Evolutionary conservation across 2,113 vertebrate genomes (phyloP).

Genomic region (Perca fluviatilis): DNA sequence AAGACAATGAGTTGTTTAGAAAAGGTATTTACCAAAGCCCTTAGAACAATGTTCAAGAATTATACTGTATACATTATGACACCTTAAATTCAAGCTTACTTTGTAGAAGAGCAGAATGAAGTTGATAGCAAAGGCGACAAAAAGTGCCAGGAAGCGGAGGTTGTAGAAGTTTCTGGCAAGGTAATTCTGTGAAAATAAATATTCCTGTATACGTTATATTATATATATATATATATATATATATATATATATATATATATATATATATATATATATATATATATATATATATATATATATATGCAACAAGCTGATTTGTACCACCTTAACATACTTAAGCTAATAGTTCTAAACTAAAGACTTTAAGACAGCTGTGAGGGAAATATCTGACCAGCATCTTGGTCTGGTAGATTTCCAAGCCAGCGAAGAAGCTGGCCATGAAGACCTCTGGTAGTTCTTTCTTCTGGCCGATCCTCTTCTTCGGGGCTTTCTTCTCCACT

Average conservation of each 20-base stretch:
- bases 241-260: too few relatives aligned
- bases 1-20: neutral
- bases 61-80: neutral
- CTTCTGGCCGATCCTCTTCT: constrained; percentile 88
- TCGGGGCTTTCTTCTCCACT: constrained; percentile 85
- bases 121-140: constrained; percentile 98
- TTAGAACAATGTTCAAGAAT: too few relatives aligned
- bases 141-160: constrained; percentile 95
- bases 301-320: neutral
- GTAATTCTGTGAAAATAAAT: constrained; percentile 88
- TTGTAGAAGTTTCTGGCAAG: constrained; percentile 99
- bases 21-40: neutral
- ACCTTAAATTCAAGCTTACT: constrained; percentile 81
- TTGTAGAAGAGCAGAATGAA: constrained; percentile 99
- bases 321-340: neutral
- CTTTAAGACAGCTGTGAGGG: neutral
- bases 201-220: neutral
- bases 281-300: too few relatives aligned
- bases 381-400: constrained; percentile 90
- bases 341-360: neutral
- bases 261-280: too few relatives aligned
- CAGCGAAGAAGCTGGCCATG: constrained; percentile 95
- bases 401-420: constrained; percentile 95
- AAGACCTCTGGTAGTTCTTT: constrained; percentile 91
- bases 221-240: too few relatives aligned